Percentiles rank a stretch among this genome's conserved stretches.
These are phyloP conservation scores for Indicator indicator DNA, from an alignment of 2,113 vertebrate species.

Conservation along the genomic window DNA sequence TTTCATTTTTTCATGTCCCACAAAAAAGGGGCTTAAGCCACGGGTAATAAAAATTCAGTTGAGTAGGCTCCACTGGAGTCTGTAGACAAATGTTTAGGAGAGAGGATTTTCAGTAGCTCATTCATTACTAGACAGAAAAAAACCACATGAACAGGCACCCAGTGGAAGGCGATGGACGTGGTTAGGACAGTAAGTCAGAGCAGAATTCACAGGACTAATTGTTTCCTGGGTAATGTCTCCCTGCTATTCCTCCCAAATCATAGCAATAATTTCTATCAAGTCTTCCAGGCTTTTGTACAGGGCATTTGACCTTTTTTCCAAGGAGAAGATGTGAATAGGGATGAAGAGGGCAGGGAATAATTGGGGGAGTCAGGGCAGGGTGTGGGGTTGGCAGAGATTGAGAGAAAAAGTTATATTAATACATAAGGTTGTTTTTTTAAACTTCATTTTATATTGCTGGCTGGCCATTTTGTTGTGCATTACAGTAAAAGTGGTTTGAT, in stretches of 20 bases:
- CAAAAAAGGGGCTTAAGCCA: background rate
- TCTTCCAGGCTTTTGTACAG: background rate
- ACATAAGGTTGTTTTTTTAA: background rate
- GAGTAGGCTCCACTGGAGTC: background rate
- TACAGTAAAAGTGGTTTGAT: background rate
- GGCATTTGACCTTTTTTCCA: background rate
- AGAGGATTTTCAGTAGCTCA: background rate
- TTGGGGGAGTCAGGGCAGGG: too few species aligned
- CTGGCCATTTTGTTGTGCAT: background rate
- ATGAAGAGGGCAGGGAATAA: fast-evolving
- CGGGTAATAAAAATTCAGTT: background rate
- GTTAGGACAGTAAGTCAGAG: background rate
- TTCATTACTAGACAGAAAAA: background rate
- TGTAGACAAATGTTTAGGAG: background rate
- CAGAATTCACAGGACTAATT: background rate
- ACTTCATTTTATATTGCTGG: background rate
- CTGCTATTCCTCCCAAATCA: background rate
- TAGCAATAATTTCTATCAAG: background rate
- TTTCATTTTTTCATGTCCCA: background rate
- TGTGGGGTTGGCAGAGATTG: background rate
- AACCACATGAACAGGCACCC: background rate
- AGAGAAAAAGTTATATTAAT: background rate
- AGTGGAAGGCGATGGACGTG: background rate
- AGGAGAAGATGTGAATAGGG: background rate
- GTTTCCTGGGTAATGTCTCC: background rate